Conservation (phyloP, 2,113 vertebrate species). For the Murina feae region DNA sequence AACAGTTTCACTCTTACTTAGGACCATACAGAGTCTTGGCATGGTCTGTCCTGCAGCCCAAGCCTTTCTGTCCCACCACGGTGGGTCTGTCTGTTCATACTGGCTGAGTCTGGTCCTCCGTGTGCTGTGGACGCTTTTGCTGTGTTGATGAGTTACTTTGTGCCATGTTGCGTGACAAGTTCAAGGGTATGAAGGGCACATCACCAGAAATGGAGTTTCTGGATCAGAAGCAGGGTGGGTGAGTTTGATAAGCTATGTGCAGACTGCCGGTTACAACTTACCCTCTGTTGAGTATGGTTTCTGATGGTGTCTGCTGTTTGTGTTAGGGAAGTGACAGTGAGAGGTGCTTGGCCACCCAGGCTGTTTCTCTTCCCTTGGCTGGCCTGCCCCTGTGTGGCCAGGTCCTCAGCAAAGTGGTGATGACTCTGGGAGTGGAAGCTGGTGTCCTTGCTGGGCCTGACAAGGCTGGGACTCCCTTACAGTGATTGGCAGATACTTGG, state of each 20-base stretch:
- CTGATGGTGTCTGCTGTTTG: neutral
- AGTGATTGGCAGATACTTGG: neutral
- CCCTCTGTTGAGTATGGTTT: neutral
- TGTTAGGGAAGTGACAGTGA: neutral
- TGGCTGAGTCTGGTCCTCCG: neutral
- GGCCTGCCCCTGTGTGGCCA: neutral
- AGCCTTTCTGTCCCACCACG: neutral
- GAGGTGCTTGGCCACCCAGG: neutral
- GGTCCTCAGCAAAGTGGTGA: neutral
- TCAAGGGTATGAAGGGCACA: neutral
- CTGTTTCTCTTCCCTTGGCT: neutral
- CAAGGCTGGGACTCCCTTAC: neutral
- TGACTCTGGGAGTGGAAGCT: neutral
- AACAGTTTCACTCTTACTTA: neutral
- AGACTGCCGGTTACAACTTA: too few species aligned
- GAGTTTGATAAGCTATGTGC: neutral
- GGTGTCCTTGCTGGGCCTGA: neutral
- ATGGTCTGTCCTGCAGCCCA: neutral
- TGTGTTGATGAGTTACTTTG: neutral
- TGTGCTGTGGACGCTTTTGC: neutral
- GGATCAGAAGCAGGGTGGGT: neutral
- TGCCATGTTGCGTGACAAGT: accelerated
- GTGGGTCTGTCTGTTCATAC: neutral
- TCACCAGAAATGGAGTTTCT: neutral
- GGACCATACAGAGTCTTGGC: neutral